phyloP scores from a whole-genome alignment of 2,888 invertebrate genomes.

The Andrena camellia region DNA sequence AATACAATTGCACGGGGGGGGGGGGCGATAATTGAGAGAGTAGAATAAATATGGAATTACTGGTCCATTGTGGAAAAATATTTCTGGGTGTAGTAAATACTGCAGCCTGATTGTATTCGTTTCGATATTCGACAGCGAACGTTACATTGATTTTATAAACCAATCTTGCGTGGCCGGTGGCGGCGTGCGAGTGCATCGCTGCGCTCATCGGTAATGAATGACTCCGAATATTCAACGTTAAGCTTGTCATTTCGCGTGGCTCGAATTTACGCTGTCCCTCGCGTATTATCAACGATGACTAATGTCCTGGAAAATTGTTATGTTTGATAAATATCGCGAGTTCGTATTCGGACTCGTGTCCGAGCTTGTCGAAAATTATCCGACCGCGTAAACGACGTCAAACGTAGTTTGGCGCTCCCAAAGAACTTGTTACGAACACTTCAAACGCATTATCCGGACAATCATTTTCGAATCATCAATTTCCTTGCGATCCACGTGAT shows the following conservation, averaged over 20 bases:
- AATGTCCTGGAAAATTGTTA: slow-evolving; percentile 56
- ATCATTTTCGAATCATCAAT: not conserved
- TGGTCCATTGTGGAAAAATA: too few species aligned
- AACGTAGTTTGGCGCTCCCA: not conserved
- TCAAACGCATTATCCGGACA: not conserved
- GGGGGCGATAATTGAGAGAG: too few species aligned
- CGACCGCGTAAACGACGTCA: not conserved
- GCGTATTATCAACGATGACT: slow-evolving; percentile 25
- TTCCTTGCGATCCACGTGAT: not conserved
- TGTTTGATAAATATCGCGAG: slow-evolving; percentile 52
- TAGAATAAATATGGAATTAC: too few species aligned
- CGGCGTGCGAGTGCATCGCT: slow-evolving; percentile 10
- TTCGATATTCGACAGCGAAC: slow-evolving; percentile 1
- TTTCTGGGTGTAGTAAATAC: too few species aligned
- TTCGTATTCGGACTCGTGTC: not conserved
- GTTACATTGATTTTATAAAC: slow-evolving; percentile 57
- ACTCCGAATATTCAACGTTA: slow-evolving; percentile 47
- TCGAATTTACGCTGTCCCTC: slow-evolving; percentile 29
- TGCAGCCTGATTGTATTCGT: not conserved
- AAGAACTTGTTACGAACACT: slow-evolving; percentile 5
- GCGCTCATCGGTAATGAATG: slow-evolving; percentile 52
- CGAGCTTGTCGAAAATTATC: slow-evolving; percentile 10
- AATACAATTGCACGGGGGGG: too few species aligned
- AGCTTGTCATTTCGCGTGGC: slow-evolving; percentile 49
- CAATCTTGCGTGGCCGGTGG: slow-evolving; percentile 41